Base-by-base conservation (phyloP, 2,888 invertebrate species). In the Synergus umbraculus region DNA sequence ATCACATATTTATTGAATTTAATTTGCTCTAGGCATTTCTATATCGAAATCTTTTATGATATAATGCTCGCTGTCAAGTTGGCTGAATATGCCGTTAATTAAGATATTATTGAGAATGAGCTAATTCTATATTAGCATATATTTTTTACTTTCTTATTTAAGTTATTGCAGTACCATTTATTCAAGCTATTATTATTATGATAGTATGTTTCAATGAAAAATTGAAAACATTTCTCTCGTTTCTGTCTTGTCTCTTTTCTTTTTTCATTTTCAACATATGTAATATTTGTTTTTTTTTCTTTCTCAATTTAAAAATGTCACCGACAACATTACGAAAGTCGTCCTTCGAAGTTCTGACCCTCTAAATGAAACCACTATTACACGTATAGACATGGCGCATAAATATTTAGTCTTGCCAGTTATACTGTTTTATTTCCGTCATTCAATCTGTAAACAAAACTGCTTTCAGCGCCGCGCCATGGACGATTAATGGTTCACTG, bases 1-100 rank as follows among this genome's bases (percentile, higher is more conserved):
- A 78, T 64, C 78, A 77, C 58, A 79, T 81, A 82, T 79, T 79
- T 79, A 81, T 82, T 79, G 66, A 79, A 79, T 73, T 73, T 37
- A 73, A 54, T 73, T 49, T 73, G 73, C 73, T 49, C 49, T 5
- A 49, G 54, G 73, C 73, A 73, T 54, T 69, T 46, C 44, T 69
- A 46, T 54, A 73, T 54, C 37, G 73, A 73, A 73, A 73, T 73
- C 12, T 73, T 73, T 49, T 73, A 54, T 29, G 54, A 73, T 73
- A 49, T 73, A 73, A 73, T 73, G 54, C n/a, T 29, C 49, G 49
- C n/a, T 73, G 54, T 49, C 15, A 15, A n/a, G 15, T 15, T 49
- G 9, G 15, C 29, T 41, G 13, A 54, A 37, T 54, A 54, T 9
- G 15, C 37, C 29, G 43, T 22, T 54, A 54, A 73, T 73, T 73